Base-by-base conservation (phyloP, 2,797 vertebrate species). In the Manis javanica region DNA sequence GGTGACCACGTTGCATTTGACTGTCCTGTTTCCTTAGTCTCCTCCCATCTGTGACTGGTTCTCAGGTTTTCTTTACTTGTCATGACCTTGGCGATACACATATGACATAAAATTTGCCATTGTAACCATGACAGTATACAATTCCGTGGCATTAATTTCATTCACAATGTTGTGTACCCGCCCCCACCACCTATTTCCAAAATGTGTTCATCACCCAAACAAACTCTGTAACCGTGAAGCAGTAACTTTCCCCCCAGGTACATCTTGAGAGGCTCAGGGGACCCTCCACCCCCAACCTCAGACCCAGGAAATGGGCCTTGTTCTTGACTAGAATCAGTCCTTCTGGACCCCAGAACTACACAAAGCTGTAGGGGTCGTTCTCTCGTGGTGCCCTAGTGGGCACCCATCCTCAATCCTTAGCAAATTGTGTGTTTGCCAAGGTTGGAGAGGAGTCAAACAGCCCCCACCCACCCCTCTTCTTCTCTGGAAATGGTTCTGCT, bases 1-100 rank as follows among this genome's bases (percentile, higher is more conserved):
- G 0, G 3, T 12, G 23, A 1, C 57, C 66, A 13, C 5, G 0
- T 8, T 2, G 53, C 37, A 8, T 12, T n/a, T 23, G 29, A 26
- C 49, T 13, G 29, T 59, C 57, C 0, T 3, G 7, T 18, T 74
- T 37, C 55, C 82, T 37, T 7, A 0, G 29, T 49, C 10, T 66
- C 66, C 64, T 82, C 51, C 81, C 26, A 5, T 7, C 69, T 34
- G 42, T 18, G 51, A 63, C 21, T 11, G 23, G 51, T 92, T 87
- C 69, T 71, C 57, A 53, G 55, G 19, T 51, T 78, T 63, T 71
- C 63, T 24, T 64, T 51, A 2, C 23, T 64, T 37, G 64, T 82
- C 19, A 3, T 49, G 85, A 79, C 72, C 77, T 64, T 88, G 29
- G 18, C n/a, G 42, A 49, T 5, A 18, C 31, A 13, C 46, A n/a